Percentiles rank a stretch among this genome's conserved stretches.
These are phyloP conservation scores for Nibea albiflora DNA, from an alignment of 2,113 vertebrate genomes.

Conservation along the genomic window DNA sequence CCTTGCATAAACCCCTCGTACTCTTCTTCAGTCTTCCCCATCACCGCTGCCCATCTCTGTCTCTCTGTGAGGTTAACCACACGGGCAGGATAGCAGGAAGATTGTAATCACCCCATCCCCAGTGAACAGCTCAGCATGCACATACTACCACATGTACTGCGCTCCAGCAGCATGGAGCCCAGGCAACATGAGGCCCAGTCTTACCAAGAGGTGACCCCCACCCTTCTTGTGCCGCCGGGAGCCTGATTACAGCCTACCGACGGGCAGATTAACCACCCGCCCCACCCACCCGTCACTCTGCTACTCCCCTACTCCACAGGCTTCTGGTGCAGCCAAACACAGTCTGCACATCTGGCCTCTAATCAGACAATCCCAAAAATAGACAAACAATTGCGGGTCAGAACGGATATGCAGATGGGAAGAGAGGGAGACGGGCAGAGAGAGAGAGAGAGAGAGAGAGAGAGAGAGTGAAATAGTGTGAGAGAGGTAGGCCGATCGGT, in stretches of 20 bases:
- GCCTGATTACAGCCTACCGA: conserved; percentile 75
- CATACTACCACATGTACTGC: conserved; percentile 24
- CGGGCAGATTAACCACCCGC: conserved; percentile 68
- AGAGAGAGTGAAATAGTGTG: conserved; percentile 7
- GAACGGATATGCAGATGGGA: conserved; percentile 63
- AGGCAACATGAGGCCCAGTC: conserved; percentile 12
- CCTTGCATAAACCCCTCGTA: conserved; percentile 7
- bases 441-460: conserved; percentile 14
- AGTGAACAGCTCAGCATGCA: conserved; percentile 38
- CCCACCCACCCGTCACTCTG: conserved; percentile 16
- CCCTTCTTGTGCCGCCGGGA: conserved; percentile 22
- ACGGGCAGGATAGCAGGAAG: conserved; percentile 49
- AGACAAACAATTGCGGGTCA: conserved; percentile 74
- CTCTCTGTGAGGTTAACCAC: conserved; percentile 62
- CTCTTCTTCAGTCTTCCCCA: conserved; percentile 6
- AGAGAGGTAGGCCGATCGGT: conserved; percentile 36
- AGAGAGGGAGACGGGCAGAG: conserved; percentile 22
- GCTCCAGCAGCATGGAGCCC: conserved; percentile 42
- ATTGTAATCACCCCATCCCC: conserved; percentile 63
- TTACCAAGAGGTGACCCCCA: conserved; percentile 22
- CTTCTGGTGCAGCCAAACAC: conserved; percentile 56
- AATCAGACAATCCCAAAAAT: conserved; percentile 79
- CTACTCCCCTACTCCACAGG: conserved; percentile 43
- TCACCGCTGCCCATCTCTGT: conserved; percentile 5
- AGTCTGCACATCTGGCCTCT: conserved; percentile 79